These are phyloP conservation scores for Serranus cabrilla DNA, from an alignment of 2,797 vertebrate genomes.

Conservation along the genomic window DNA sequence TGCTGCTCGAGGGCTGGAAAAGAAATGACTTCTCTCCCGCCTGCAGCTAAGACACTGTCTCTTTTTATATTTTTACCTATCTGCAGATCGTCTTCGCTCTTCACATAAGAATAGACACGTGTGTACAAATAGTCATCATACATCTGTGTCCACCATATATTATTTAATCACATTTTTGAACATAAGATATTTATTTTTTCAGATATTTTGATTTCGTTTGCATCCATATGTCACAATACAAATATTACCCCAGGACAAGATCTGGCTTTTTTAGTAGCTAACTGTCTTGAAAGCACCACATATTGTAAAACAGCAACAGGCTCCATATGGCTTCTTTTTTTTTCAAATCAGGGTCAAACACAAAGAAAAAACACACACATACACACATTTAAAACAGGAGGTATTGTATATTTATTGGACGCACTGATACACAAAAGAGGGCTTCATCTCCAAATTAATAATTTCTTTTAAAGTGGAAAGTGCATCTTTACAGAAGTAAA, in stretches of 20 bases:
- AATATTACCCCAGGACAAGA: slow-evolving; percentile 4
- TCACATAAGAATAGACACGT: slow-evolving; percentile 26
- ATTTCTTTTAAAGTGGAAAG: not conserved
- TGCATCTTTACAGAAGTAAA: not conserved
- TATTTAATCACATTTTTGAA: slow-evolving; percentile 25
- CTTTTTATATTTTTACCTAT: slow-evolving; percentile 60
- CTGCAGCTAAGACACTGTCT: slow-evolving; percentile 71
- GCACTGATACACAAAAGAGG: not conserved
- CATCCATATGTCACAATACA: slow-evolving; percentile 22
- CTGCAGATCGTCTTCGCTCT: slow-evolving; percentile 61
- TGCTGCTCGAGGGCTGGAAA: slow-evolving; percentile 86
- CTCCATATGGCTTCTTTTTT: slow-evolving; percentile 15
- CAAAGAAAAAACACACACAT: slow-evolving; percentile 25
- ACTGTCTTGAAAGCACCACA: not conserved
- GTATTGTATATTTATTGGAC: not conserved
- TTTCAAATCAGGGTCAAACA: not conserved
- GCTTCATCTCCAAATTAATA: not conserved
- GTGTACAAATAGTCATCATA: slow-evolving; percentile 8
- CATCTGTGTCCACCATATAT: slow-evolving; percentile 25
- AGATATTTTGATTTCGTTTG: slow-evolving; percentile 30
- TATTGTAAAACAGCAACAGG: not conserved
- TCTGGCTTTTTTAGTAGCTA: slow-evolving; percentile 13
- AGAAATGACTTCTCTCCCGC: slow-evolving; percentile 87
- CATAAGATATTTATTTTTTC: slow-evolving; percentile 1
- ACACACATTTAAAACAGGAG: slow-evolving; percentile 9